These are phyloP conservation scores for Malurus melanocephalus DNA, from an alignment of 2,113 vertebrate genomes.

Conservation along the genomic window DNA sequence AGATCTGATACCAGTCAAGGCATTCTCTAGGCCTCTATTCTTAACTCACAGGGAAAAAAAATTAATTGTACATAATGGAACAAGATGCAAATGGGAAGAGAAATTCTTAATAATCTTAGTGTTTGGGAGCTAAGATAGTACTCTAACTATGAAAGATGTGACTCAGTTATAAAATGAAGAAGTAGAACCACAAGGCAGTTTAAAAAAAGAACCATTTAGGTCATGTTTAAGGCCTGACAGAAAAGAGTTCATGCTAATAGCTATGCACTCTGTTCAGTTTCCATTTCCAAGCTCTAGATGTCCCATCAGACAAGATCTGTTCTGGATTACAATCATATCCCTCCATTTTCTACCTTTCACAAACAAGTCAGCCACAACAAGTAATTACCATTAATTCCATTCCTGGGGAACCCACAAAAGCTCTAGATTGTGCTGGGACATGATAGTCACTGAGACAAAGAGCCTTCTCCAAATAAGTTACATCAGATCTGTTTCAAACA, in stretches of 20 bases:
- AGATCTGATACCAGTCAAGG: not conserved
- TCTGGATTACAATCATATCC: not conserved
- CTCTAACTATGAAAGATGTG: not conserved
- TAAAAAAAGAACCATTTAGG: not conserved
- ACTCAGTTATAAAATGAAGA: not conserved
- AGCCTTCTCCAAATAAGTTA: not conserved
- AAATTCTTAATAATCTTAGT: not conserved
- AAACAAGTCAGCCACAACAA: not conserved
- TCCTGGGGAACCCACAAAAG: not conserved
- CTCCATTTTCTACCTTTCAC: not conserved
- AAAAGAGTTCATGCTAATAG: not conserved
- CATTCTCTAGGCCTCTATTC: not conserved
- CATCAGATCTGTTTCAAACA: not conserved
- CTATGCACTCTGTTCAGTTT: not conserved
- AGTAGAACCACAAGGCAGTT: not conserved
- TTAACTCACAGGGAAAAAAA: not conserved
- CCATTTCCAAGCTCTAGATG: not conserved
- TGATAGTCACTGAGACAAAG: not conserved
- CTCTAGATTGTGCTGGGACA: not conserved
- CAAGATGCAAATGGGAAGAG: not conserved
- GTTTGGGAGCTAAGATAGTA: not conserved
- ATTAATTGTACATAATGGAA: not conserved
- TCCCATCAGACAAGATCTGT: not conserved
- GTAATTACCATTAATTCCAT: not conserved
- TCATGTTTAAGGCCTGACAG: accelerated